Evolutionary conservation across 2,113 vertebrate genomes (phyloP).

Genomic region (Cinclus cinclus): DNA sequence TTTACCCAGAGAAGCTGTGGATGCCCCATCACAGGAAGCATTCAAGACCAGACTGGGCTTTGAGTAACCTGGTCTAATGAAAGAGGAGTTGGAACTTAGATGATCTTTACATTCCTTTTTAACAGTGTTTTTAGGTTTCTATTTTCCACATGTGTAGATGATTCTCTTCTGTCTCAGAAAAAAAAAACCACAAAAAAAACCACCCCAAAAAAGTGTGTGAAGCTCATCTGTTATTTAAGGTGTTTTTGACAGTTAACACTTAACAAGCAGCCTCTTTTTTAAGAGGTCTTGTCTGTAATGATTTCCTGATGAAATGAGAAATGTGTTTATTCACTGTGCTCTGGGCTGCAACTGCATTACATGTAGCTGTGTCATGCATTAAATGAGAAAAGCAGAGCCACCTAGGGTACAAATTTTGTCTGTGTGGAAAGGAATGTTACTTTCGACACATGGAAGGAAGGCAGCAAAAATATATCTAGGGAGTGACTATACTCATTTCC

Average conservation of each 20-base stretch:
- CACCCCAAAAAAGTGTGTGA: not conserved
- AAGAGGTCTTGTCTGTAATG: not conserved
- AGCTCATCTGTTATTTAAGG: not conserved
- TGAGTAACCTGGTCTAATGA: not conserved
- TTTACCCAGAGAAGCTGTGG: not conserved
- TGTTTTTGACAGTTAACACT: not conserved
- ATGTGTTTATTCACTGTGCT: not conserved
- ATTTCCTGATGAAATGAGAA: not conserved
- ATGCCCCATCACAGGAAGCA: fast-evolving
- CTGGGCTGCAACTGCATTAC: not conserved
- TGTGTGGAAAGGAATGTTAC: not conserved
- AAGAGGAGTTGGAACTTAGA: not conserved
- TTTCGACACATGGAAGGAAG: not conserved
- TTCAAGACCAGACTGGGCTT: not conserved
- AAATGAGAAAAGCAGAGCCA: not conserved
- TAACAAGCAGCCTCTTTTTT: not conserved
- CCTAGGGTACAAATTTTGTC: not conserved
- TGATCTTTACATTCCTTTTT: not conserved
- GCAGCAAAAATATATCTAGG: not conserved
- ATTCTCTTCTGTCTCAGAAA: not conserved
- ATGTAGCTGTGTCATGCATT: fast-evolving
- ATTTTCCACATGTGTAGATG: not conserved
- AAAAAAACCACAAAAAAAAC: not conserved
- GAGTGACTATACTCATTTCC: not conserved
- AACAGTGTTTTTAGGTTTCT: not conserved